A percentile compares a stretch with the other conserved stretches of the same genome.
Conservation (phyloP, 2,888 invertebrate species). For the Diarsia rubi region DNA sequence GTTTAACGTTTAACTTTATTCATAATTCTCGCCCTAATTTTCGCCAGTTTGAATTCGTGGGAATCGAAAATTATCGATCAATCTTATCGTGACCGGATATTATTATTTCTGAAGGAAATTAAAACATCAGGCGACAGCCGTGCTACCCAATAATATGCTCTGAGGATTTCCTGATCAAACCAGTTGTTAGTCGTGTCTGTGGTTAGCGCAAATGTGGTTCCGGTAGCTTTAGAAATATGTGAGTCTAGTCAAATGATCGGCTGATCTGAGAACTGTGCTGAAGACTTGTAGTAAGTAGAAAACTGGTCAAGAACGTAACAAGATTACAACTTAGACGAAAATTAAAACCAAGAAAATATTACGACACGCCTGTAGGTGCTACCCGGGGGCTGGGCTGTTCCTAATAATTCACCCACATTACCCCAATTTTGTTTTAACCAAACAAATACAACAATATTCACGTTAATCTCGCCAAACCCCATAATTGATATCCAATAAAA, state of each 20-base stretch:
- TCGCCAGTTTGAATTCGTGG: slow-evolving; percentile 12
- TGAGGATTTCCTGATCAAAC: slow-evolving; percentile 27
- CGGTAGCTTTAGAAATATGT: not conserved
- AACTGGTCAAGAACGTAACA: not conserved
- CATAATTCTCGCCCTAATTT: not conserved
- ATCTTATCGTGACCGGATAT: slow-evolving; percentile 26
- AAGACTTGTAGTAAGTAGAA: not conserved
- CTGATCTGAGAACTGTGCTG: not conserved
- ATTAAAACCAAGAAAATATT: not conserved
- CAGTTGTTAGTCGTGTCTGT: slow-evolving; percentile 5
- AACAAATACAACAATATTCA: not conserved
- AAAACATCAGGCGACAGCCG: slow-evolving; percentile 12
- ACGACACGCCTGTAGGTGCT: not conserved
- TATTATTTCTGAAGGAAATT: slow-evolving; percentile 48
- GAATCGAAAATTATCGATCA: slow-evolving; percentile 24
- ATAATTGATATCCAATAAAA: slow-evolving; percentile 20
- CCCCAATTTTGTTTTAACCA: not conserved
- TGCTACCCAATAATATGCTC: slow-evolving; percentile 17
- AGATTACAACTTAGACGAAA: not conserved
- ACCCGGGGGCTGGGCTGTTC: not conserved
- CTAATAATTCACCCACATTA: not conserved
- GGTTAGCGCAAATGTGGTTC: slow-evolving; percentile 4
- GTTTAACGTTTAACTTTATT: not conserved
- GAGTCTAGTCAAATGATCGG: not conserved
- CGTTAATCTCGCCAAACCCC: not conserved